These are phyloP conservation scores for Agriotes lineatus DNA, from an alignment of 2,888 invertebrate species.

Conservation along the genomic window DNA sequence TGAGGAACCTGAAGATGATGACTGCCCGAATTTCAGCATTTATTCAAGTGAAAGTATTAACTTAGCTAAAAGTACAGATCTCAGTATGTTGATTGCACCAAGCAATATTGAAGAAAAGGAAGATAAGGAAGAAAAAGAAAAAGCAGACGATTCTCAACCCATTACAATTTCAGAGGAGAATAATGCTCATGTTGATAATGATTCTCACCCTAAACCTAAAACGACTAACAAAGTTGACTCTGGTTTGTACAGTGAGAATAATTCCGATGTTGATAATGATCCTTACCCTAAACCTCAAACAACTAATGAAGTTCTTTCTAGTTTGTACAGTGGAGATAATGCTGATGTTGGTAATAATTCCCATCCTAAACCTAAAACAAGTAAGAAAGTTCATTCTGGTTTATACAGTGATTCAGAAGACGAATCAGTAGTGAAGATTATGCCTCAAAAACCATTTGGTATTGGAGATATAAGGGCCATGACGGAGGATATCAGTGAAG, in stretches of 20 bases:
- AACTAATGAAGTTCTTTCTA: too few species aligned
- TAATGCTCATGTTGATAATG: too few species aligned
- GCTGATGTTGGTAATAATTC: background rate
- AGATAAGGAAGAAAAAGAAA: too few species aligned
- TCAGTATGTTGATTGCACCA: constrained; percentile 35
- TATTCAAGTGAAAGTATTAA: constrained; percentile 86
- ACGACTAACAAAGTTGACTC: constrained; percentile 1
- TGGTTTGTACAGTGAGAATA: constrained; percentile 62
- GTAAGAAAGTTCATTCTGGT: constrained; percentile 27
- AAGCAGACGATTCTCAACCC: constrained; percentile 7
- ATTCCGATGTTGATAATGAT: too few species aligned
- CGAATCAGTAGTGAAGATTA: constrained; percentile 59
- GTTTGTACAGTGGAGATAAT: constrained; percentile 6
- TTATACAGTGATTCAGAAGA: constrained; percentile 65
- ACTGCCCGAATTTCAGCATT: constrained; percentile 88
- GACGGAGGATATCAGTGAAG: constrained; percentile 76
- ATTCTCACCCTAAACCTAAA: background rate
- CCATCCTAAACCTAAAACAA: background rate
- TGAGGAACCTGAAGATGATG: constrained; percentile 73
- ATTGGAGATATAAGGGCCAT: constrained; percentile 66
- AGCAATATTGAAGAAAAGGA: constrained; percentile 18
- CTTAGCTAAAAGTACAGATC: constrained; percentile 72
- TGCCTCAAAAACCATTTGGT: constrained; percentile 53
- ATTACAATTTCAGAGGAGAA: too few species aligned
- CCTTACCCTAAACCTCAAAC: too few species aligned